Evolutionary conservation across 2,113 vertebrate species (phyloP), one percentile per base, ranked within the genome.

Genomic region (Glaucidium brasilianum): DNA sequence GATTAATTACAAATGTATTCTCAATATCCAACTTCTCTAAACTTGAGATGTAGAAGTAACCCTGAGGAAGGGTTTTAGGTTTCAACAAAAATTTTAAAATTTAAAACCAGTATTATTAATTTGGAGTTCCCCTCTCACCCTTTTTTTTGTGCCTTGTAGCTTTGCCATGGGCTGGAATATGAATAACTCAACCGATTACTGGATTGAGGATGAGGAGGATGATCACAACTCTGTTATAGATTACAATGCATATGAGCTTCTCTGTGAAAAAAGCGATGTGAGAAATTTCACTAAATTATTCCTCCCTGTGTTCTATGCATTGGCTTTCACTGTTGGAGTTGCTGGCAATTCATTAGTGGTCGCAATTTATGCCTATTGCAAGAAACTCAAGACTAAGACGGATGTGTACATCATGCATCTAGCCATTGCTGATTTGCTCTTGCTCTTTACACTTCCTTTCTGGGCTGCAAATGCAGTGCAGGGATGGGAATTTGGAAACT

Each of bases 361-460:
- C 26, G 98, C 98, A 2, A 97, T 99, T 90, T 99, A 99, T 0
- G 95, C 98, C 55, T 99, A 98, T n/a, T 98, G 98, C 97, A 99
- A 99, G 96, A 99, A 98, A 84, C 97, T 97, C 12, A 99, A 97
- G 96, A 99, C 98, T 11, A 98, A 98, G 97, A 99, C 98, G 0
- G 99, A 99, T 0, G 80, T 96, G 26, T 99, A 99, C 96, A 98
- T 99, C 84, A 97, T 99, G 88, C 98, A 99, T 41, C 88, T 99
- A 66, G 99, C 99, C 2, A 98, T 99, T 10, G 99, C 99, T 0
- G 99, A 99, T 81, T 93, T 99, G 71, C 96, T 99, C 29, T 97
- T 99, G 56, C 98, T 99, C 34, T 90, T 99, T 71, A 99, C 99
- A 1, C 97, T 99, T 81, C 99, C 99, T 5, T 99, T 99, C 74